These are phyloP conservation scores for Drosophila anomalata DNA, from an alignment of 2,888 invertebrate species.

Conservation along the genomic window DNA sequence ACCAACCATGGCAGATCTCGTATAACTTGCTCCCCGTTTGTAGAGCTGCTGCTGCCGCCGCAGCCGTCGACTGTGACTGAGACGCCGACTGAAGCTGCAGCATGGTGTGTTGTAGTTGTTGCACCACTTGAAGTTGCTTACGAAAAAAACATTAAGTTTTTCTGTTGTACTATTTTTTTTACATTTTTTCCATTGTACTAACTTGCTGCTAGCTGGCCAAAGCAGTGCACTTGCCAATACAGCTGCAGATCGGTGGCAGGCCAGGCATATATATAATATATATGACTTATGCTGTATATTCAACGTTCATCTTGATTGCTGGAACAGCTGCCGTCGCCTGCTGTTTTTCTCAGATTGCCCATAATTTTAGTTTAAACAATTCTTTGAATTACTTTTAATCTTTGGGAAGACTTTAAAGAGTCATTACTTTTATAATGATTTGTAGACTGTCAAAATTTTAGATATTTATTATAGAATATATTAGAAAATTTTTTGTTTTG, in stretches of 20 bases:
- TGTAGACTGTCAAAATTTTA: not conserved
- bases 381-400: conserved; percentile 9
- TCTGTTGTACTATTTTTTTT: conserved; percentile 22
- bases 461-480: not conserved
- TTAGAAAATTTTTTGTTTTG: not conserved
- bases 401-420: not conserved
- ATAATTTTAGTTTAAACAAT: conserved; percentile 41
- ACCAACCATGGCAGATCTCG: conserved; percentile 63
- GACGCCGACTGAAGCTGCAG: conserved; percentile 36
- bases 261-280: conserved; percentile 7
- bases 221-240: conserved; percentile 62
- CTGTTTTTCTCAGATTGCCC: conserved; percentile 41
- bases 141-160: conserved; percentile 36
- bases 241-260: conserved; percentile 26
- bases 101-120: conserved; percentile 60
- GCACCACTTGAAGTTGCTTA: conserved; percentile 68
- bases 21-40: conserved; percentile 66
- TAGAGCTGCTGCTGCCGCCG: conserved; percentile 51
- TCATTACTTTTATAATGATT: not conserved
- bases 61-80: conserved; percentile 44
- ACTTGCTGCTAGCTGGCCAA: conserved; percentile 50
- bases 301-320: conserved; percentile 71
- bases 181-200: conserved; percentile 41
- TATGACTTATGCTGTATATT: conserved; percentile 31
- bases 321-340: conserved; percentile 60